Conservation (phyloP, 2,113 vertebrate species). For the Amazona guildingii region DNA sequence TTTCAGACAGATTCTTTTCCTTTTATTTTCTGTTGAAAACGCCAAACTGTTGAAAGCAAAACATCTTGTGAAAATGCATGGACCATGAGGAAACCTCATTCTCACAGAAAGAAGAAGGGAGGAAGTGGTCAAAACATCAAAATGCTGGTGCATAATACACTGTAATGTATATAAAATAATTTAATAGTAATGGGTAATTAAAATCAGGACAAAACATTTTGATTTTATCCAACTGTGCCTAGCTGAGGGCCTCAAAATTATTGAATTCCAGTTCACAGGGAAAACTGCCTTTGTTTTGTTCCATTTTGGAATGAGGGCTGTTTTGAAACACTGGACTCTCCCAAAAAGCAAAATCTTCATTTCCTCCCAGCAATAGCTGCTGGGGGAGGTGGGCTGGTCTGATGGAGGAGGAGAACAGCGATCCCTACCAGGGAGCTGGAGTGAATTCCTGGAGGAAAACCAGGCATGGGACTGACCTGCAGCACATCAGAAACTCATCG, state of each 20-base stretch:
- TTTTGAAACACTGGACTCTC: slow-evolving; percentile 28
- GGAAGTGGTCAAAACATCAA: slow-evolving; percentile 69
- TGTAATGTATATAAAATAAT: slow-evolving; percentile 65
- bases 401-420: not conserved
- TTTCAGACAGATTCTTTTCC: slow-evolving; percentile 1
- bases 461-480: not conserved
- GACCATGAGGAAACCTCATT: slow-evolving; percentile 44
- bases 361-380: not conserved
- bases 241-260: slow-evolving; percentile 44
- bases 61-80: slow-evolving; percentile 50
- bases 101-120: slow-evolving; percentile 39
- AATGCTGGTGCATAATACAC: slow-evolving; percentile 51
- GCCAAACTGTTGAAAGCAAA: slow-evolving; percentile 63
- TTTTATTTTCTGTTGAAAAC: slow-evolving; percentile 37
- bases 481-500: not conserved
- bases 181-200: slow-evolving; percentile 68
- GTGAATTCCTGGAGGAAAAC: not conserved
- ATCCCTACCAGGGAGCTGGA: not conserved
- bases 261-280: slow-evolving; percentile 28
- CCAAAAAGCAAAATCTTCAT: not conserved
- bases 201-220: slow-evolving; percentile 67
- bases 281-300: slow-evolving; percentile 46
- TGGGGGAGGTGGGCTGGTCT: not conserved
- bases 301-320: not conserved
- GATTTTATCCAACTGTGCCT: slow-evolving; percentile 44